Percentiles rank a stretch among this genome's conserved stretches.
These are phyloP conservation scores for Catharus bicknelli DNA, from an alignment of 2,113 vertebrate species.

Conservation along the genomic window DNA sequence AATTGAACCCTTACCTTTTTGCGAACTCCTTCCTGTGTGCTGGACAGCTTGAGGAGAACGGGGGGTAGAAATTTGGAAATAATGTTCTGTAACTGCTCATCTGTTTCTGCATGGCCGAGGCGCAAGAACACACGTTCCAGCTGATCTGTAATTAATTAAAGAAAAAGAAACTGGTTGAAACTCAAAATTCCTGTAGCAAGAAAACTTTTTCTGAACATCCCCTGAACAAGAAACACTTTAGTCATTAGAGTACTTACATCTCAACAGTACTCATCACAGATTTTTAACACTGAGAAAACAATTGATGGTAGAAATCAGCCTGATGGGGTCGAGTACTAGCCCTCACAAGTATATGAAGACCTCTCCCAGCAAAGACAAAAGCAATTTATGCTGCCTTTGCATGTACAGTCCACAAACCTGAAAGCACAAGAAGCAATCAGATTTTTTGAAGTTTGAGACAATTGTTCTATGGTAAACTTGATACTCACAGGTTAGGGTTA, in stretches of 20 bases:
- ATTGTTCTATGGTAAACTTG: neutral
- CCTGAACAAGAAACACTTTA: neutral
- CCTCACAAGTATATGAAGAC: neutral
- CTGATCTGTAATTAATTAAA: conserved; percentile 83
- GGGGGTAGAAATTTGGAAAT: conserved; percentile 98
- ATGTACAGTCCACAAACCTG: neutral
- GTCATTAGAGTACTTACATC: neutral
- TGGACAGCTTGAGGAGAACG: conserved; percentile 96
- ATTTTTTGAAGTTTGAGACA: neutral
- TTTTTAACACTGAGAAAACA: neutral
- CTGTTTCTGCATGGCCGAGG: conserved; percentile 96
- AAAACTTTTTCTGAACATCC: neutral
- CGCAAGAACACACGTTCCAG: conserved; percentile 97
- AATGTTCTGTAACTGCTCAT: conserved; percentile 95
- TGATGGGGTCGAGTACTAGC: neutral
- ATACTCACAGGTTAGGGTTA: neutral
- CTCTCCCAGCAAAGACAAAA: neutral
- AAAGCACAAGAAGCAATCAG: neutral
- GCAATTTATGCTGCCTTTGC: neutral
- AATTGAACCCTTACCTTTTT: conserved; percentile 86
- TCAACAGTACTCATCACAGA: neutral
- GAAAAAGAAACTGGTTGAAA: neutral
- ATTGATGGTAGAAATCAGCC: neutral
- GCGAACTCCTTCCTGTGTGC: conserved; percentile 94
- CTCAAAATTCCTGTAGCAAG: neutral